Conservation (phyloP, 1,140 invertebrate species). For the Eciton burchellii region DNA sequence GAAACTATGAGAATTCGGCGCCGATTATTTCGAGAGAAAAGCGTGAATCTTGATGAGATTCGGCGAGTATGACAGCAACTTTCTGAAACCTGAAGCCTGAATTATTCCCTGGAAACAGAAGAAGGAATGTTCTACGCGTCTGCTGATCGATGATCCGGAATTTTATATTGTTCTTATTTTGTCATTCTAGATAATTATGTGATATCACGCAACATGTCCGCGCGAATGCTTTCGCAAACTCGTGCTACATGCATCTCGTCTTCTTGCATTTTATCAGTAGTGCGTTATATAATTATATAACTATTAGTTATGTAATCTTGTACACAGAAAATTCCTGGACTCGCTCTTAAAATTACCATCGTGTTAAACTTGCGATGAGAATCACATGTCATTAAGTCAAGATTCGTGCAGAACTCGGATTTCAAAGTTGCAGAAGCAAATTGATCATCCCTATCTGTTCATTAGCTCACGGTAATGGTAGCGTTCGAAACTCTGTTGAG, state of each 20-base stretch:
- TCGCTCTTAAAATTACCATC: slow-evolving; percentile 34
- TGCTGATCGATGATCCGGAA: too few species aligned
- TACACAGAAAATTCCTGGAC: neutral
- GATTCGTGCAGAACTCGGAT: slow-evolving; percentile 9
- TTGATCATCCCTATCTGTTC: neutral
- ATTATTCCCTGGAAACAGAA: too few species aligned
- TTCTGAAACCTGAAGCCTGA: too few species aligned
- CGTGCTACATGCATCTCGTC: too few species aligned
- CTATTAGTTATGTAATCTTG: neutral
- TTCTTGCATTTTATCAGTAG: neutral
- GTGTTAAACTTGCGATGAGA: neutral
- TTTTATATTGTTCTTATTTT: too few species aligned
- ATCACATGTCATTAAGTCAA: slow-evolving; percentile 23
- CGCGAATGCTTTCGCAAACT: too few species aligned
- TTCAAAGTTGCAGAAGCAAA: slow-evolving; percentile 3
- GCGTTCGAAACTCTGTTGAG: slow-evolving; percentile 26
- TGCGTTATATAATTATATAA: neutral
- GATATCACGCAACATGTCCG: too few species aligned
- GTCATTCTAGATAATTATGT: too few species aligned
- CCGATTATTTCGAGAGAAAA: neutral
- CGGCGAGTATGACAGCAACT: too few species aligned
- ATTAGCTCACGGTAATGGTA: slow-evolving; percentile 27
- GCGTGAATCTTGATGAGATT: too few species aligned
- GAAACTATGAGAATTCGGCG: neutral
- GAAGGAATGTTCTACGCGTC: too few species aligned